These are phyloP conservation scores for Biston betularia DNA, from an alignment of 2,888 invertebrate species.

Conservation along the genomic window DNA sequence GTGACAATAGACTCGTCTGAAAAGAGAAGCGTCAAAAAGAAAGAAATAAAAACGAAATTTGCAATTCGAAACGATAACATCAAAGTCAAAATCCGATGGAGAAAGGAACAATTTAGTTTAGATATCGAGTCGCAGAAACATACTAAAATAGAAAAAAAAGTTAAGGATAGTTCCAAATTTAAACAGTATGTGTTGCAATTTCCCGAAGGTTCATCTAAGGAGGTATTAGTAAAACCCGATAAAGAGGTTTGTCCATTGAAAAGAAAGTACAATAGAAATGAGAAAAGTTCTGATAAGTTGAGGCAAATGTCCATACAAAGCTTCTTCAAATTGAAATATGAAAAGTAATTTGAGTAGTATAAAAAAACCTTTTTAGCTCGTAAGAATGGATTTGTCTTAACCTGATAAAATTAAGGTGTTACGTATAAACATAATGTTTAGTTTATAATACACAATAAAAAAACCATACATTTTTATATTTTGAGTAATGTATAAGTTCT, in stretches of 20 bases:
- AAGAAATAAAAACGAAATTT: constrained; percentile 46
- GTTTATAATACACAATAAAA: too few species aligned
- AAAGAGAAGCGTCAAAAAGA: constrained; percentile 26
- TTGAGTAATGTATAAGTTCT: too few species aligned
- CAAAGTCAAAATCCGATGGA: constrained; percentile 65
- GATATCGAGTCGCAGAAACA: constrained; percentile 53
- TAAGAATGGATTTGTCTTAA: neutral
- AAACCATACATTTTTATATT: too few species aligned
- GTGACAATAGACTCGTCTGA: constrained; percentile 39
- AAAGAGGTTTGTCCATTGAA: constrained; percentile 55
- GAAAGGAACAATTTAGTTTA: constrained; percentile 55
- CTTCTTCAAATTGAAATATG: constrained; percentile 61
- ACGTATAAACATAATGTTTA: too few species aligned
- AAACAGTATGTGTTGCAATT: constrained; percentile 71
- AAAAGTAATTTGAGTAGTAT: constrained; percentile 7
- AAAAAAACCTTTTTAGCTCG: neutral
- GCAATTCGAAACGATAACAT: constrained; percentile 57
- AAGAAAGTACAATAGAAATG: constrained; percentile 56
- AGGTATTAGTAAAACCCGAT: constrained; percentile 57
- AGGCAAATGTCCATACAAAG: constrained; percentile 70
- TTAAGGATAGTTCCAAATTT: constrained; percentile 38
- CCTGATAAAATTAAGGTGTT: too few species aligned
- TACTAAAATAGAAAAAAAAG: constrained; percentile 36
- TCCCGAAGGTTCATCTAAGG: constrained; percentile 37
- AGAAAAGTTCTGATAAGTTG: constrained; percentile 62